phyloP scores from a whole-genome alignment of 2,797 vertebrate genomes.

The Takifugu rubripes region DNA sequence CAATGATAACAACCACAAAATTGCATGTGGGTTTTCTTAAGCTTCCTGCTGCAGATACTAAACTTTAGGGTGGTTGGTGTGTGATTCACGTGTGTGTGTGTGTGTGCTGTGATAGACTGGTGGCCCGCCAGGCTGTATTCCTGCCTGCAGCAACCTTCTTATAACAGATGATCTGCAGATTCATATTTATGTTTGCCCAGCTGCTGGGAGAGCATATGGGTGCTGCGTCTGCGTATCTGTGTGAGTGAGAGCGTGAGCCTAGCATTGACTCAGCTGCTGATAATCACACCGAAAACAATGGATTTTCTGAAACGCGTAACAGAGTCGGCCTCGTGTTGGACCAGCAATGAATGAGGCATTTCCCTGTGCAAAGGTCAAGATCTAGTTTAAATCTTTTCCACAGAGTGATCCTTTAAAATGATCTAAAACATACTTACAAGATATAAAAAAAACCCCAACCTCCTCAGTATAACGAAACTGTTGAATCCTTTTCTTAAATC shows the following conservation, averaged over 20 bases:
- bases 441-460: too few species aligned
- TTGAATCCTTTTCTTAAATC: too few species aligned
- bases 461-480: too few species aligned
- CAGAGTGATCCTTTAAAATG: too few species aligned
- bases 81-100: not conserved
- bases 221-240: constrained; percentile 14
- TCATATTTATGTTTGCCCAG: constrained; percentile 42
- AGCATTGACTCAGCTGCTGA: constrained; percentile 53
- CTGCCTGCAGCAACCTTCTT: too few species aligned
- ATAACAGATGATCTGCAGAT: constrained; percentile 29
- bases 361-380: not conserved
- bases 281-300: constrained; percentile 41
- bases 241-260: constrained; percentile 19
- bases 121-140: too few species aligned
- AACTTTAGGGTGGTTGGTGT: not conserved
- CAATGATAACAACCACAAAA: not conserved
- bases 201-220: constrained; percentile 26
- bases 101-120: not conserved
- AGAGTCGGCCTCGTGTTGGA: constrained; percentile 15
- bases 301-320: constrained; percentile 24
- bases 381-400: not conserved
- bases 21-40: not conserved
- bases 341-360: not conserved
- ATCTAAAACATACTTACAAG: too few species aligned
- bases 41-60: not conserved